Conservation (phyloP, 2,797 vertebrate species). For the Tadarida brasiliensis region DNA sequence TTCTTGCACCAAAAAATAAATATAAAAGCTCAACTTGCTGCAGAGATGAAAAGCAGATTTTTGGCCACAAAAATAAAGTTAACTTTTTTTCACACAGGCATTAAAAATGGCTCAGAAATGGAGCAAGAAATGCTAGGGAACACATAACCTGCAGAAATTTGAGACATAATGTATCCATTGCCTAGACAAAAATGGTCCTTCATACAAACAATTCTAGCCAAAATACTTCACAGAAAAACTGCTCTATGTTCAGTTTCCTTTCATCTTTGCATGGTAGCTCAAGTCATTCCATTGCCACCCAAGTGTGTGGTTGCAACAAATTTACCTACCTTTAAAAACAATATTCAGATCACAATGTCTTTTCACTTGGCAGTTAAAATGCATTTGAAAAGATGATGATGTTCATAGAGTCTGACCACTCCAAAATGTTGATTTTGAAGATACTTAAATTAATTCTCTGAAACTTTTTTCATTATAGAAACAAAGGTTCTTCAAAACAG, state of each 20-base stretch:
- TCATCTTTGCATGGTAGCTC: neutral
- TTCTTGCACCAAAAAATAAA: slow-evolving; percentile 79
- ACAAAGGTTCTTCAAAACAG: slow-evolving; percentile 40
- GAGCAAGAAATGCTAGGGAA: slow-evolving; percentile 14
- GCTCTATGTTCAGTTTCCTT: neutral
- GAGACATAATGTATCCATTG: neutral
- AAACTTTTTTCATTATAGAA: slow-evolving; percentile 9
- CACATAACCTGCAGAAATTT: slow-evolving; percentile 3
- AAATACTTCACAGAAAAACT: slow-evolving; percentile 40
- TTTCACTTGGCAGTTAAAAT: slow-evolving; percentile 21
- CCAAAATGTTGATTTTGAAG: slow-evolving; percentile 25
- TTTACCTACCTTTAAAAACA: slow-evolving; percentile 1
- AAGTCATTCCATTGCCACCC: neutral
- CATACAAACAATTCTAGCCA: neutral
- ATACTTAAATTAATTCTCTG: slow-evolving; percentile 56
- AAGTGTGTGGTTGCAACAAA: neutral
- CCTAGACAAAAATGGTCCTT: neutral
- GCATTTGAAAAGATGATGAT: neutral
- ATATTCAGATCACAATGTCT: neutral
- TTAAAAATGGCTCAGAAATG: slow-evolving; percentile 41
- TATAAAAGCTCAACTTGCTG: slow-evolving; percentile 74
- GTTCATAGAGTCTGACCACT: neutral
- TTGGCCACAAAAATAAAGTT: slow-evolving; percentile 60
- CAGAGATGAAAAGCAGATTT: slow-evolving; percentile 61
- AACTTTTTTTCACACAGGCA: slow-evolving; percentile 32